Percentiles rank a stretch among this genome's conserved stretches.
Conservation (phyloP, 2,113 vertebrate species). For the Columba janthina region DNA sequence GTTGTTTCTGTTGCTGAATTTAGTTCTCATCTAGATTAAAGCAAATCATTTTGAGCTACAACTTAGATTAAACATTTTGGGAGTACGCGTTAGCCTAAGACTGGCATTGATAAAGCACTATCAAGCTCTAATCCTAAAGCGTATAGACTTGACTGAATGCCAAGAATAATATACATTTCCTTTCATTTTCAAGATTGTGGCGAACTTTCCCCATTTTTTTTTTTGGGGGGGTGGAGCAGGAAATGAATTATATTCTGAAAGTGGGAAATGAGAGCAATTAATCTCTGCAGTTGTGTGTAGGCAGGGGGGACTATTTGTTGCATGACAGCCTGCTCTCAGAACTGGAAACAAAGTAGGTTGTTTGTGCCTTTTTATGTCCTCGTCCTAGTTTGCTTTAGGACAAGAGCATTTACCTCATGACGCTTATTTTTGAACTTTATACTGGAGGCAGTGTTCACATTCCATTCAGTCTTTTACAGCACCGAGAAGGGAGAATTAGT, state of each 20-base stretch:
- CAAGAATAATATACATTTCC: constrained; percentile 8
- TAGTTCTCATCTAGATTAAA: background rate
- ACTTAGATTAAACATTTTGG: background rate
- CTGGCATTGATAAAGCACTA: background rate
- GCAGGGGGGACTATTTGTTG: constrained; percentile 53
- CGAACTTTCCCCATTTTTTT: background rate
- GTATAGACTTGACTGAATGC: background rate
- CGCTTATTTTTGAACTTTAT: constrained; percentile 67
- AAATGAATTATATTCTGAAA: background rate
- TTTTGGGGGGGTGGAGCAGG: background rate
- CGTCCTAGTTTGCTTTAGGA: constrained; percentile 67
- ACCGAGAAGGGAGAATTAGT: constrained; percentile 55
- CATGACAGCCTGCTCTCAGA: constrained; percentile 44
- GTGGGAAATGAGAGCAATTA: constrained; percentile 52
- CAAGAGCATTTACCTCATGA: constrained; percentile 68
- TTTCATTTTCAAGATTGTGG: background rate
- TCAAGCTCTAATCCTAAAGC: background rate
- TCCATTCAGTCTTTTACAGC: constrained; percentile 58
- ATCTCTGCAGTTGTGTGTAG: constrained; percentile 47
- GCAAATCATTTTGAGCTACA: background rate
- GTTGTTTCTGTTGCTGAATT: background rate
- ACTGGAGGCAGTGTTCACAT: constrained; percentile 62
- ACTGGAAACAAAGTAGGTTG: constrained; percentile 58
- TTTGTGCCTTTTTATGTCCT: constrained; percentile 66
- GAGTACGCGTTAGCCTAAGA: background rate